A percentile compares a stretch with the other conserved stretches of the same genome.
These are phyloP conservation scores for Orthosia gracilis DNA, from an alignment of 2,888 invertebrate species.

Conservation along the genomic window DNA sequence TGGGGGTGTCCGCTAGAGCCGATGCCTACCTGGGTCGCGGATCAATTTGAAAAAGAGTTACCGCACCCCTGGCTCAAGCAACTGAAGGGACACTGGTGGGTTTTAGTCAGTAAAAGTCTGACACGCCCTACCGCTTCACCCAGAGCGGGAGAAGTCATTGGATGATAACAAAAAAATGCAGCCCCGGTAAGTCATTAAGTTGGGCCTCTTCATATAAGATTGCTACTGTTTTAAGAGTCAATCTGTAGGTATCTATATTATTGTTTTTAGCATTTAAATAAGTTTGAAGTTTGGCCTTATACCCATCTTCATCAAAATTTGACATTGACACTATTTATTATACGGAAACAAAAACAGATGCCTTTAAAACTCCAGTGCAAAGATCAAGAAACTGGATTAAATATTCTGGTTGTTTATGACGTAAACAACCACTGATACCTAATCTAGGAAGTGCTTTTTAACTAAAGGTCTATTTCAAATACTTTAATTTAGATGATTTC, in stretches of 20 bases:
- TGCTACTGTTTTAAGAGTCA: not conserved
- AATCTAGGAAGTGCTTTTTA: not conserved
- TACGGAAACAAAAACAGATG: slow-evolving; percentile 13
- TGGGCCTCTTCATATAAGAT: not conserved
- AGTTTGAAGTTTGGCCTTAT: not conserved
- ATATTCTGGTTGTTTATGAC: not conserved
- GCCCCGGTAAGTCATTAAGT: too few species aligned
- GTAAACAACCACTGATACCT: not conserved
- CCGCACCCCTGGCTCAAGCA: too few species aligned
- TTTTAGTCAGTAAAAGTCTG: too few species aligned
- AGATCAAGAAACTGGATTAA: slow-evolving; percentile 4
- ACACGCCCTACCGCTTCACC: too few species aligned
- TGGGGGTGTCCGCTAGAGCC: too few species aligned
- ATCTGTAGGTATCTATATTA: too few species aligned
- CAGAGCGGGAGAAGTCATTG: too few species aligned
- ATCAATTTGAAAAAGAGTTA: too few species aligned
- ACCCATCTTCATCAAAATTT: not conserved
- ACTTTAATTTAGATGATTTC: not conserved
- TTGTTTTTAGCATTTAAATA: not conserved
- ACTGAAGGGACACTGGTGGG: too few species aligned
- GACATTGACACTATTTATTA: not conserved
- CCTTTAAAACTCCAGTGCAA: not conserved
- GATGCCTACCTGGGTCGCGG: too few species aligned
- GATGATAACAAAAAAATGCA: too few species aligned
- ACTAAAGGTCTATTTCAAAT: not conserved